Base-by-base conservation (phyloP, 2,113 vertebrate genomes). In the Tragelaphus buxtoni region DNA sequence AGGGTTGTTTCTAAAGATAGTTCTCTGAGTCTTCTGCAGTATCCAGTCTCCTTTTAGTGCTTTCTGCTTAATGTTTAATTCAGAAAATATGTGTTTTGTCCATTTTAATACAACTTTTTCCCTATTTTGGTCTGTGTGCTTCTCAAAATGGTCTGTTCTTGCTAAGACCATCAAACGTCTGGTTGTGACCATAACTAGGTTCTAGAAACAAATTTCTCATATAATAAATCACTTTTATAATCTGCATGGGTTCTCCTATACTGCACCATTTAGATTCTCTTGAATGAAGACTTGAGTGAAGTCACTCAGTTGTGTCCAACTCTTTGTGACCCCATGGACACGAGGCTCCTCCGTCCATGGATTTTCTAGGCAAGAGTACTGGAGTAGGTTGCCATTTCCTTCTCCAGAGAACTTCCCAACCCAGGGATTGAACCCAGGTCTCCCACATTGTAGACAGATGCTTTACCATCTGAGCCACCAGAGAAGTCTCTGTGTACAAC, bases 51-150 rank as follows among this genome's bases (percentile, higher is more conserved):
- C 39, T 61, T 47, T 84, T 61, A 84, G 22, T 89, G 49, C 45
- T 32, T 93, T 39, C 35, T 74, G 12, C 58, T 93, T 84, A 95
- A 90, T 35, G 91, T 89, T 92, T 90, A 96, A 81, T 84, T 96
- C 30, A 89, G n/a, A 94, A 95, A 96, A 96, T 83, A 90, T 65
- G 55, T 95, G n/a, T 96, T 96, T 88, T 60, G 0, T 74, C 83
- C 28, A 51, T 82, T 96, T 93, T 92, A 90, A 79, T 42, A 80
- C 26, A 89, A 35, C 12, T 88, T 26, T 91, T 87, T 60, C 45
- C 65, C 56, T 84, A 61, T 94, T 95, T 90, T 87, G 49, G 35
- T 90, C 63, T 88, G 7, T 88, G 58, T 88, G 77, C 22, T 95
- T 85, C 74, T 95, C 80, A 92, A 95, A 96, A 94, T 77, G 39